These are phyloP conservation scores for Pemphigus obesinymphae DNA, from an alignment of 1,140 invertebrate genomes.

Conservation along the genomic window DNA sequence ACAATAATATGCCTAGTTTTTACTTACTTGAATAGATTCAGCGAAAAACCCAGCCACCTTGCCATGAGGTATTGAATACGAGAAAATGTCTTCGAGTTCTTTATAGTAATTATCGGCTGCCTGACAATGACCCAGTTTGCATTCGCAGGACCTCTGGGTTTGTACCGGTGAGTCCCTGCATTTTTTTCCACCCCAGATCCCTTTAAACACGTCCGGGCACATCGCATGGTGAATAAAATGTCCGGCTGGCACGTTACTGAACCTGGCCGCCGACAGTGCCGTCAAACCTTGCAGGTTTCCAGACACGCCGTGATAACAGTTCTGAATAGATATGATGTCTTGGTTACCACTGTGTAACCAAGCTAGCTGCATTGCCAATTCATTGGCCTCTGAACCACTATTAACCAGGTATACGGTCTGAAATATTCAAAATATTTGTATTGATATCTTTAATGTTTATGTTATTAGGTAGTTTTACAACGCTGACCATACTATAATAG, in stretches of 20 bases:
- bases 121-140: slow-evolving; percentile 60
- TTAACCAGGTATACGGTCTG: slow-evolving; percentile 88
- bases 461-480: too few species aligned
- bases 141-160: slow-evolving; percentile 64
- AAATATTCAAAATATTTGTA: neutral
- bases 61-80: slow-evolving; percentile 68
- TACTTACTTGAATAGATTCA: slow-evolving; percentile 80
- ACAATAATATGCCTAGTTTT: too few species aligned
- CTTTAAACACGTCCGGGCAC: slow-evolving; percentile 86
- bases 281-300: slow-evolving; percentile 77
- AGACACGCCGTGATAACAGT: slow-evolving; percentile 86
- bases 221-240: slow-evolving; percentile 77
- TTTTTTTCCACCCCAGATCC: slow-evolving; percentile 78
- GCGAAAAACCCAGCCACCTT: slow-evolving; percentile 83
- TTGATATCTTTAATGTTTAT: neutral
- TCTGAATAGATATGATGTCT: slow-evolving; percentile 81
- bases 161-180: slow-evolving; percentile 87
- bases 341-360: slow-evolving; percentile 74
- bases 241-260: slow-evolving; percentile 59
- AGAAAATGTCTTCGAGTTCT: slow-evolving; percentile 74
- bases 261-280: slow-evolving; percentile 73
- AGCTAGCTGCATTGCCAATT: slow-evolving; percentile 83
- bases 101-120: slow-evolving; percentile 74
- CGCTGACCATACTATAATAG: too few species aligned
- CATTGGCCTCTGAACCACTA: slow-evolving; percentile 95